Evolutionary conservation across 1,140 invertebrate species (phyloP), one percentile per base, ranked within the genome.

Genomic region (Monomorium pharaonis): DNA sequence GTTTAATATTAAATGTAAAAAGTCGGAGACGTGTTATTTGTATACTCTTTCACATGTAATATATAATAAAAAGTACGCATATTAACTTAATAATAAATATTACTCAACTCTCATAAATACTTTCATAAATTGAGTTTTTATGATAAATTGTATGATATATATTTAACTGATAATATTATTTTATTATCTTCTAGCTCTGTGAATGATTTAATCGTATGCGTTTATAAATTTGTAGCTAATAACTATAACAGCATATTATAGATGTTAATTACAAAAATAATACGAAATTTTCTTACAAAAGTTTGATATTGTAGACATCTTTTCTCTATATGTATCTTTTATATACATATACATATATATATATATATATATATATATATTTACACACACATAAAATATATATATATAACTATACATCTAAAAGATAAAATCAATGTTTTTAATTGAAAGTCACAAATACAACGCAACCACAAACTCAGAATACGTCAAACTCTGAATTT

Each of bases 401-500:
- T n/a, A n/a, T n/a, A n/a, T n/a, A n/a, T n/a, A n/a, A n/a, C n/a
- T n/a, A n/a, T n/a, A n/a, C n/a, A n/a, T n/a, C n/a, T 27, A 77
- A 65, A 78, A 65, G 9, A 30, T 16, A 33, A 78, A 0, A 77
- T 47, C 2, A 76, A 27, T n/a, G 65, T 24, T 74, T 30, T 37
- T 37, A 74, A 56, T 42, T 58, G n/a, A 58, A 58, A 62, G 47
- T 83, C 54, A 63, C 42, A 51, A 60, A 62, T 83, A 76, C 58
- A 89, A 80, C 72, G 54, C 47, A 58, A 77, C 74, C 74, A 27
- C 74, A 74, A 30, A 49, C 63, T 60, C 27, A 30, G 42, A 70
- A 87, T 87, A 81, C 78, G 69, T 60, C 78, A 30, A 70, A 70
- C 58, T 83, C 77, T 58, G 42, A 87, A 93, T 94, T 93, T 93